Percentiles rank a stretch among this genome's conserved stretches.
These are phyloP conservation scores for Macrocentrus cingulum DNA, from an alignment of 1,140 invertebrate species.

Conservation along the genomic window DNA sequence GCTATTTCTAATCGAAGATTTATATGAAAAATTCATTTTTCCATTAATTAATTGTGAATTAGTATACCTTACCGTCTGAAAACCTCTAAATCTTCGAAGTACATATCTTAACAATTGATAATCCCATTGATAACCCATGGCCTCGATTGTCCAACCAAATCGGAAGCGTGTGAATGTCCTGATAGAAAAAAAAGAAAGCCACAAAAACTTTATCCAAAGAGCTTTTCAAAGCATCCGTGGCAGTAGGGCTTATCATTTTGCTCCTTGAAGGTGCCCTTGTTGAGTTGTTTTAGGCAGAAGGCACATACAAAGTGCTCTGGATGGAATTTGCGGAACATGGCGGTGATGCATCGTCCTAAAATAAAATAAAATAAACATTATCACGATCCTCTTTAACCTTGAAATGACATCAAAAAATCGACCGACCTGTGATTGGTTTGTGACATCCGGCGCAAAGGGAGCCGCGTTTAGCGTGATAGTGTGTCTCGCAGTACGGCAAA, in stretches of 20 bases:
- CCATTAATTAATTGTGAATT: no score
- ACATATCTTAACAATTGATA: conserved; percentile 6
- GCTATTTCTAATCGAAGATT: no score
- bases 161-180: no score
- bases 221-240: conserved; percentile 95
- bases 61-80: not conserved
- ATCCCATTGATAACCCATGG: not conserved
- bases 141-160: no score
- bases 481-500: conserved; percentile 95
- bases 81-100: not conserved
- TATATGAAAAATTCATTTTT: no score
- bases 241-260: conserved; percentile 98
- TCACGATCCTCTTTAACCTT: no score
- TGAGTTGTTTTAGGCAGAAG: conserved; percentile 95
- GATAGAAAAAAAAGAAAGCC: not conserved
- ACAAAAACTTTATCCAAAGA: conserved; percentile 75
- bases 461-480: conserved; percentile 95
- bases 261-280: conserved; percentile 98
- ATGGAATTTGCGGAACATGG: conserved; percentile 99
- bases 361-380: no score
- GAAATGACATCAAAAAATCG: no score
- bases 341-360: conserved; percentile 92
- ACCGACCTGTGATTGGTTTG: conserved; percentile 87
- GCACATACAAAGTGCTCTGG: conserved; percentile 98
- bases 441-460: conserved; percentile 97